Evolutionary conservation across 2,888 invertebrate genomes (phyloP), one percentile per base, ranked within the genome.

Genomic region (Plutella xylostella): DNA sequence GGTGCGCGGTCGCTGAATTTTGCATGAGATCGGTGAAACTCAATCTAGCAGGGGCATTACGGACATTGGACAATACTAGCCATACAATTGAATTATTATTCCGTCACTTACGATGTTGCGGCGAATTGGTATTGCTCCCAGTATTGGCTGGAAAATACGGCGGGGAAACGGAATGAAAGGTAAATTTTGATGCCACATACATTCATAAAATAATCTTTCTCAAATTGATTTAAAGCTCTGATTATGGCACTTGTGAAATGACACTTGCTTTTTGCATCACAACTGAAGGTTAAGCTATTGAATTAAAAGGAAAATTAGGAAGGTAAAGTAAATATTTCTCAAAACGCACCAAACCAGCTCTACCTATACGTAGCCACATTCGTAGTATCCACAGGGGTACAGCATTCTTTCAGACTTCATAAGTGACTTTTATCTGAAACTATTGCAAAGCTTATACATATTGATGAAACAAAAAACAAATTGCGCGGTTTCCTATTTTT

Each of bases 1-100:
- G 68, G 68, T 61, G 62, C 53, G 60, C n/a, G n/a, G n/a, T n/a
- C 49, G 51, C 60, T 80, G 77, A 74, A 80, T 80, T 76, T 78
- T 80, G 71, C 66, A 79, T 79, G 76, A 78, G 71, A 53, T 60
- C 61, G 51, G 56, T 64, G 68, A 15, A 17, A n/a, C 15, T 4
- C 33, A 5, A 15, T 14, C 14, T 14, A 7, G 4, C 15, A 7
- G 33, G 14, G 31, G 3, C 15, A 14, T 15, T 33, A 14, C 5
- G 15, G 2, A 11, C 15, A 33, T 33, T 4, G 11, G 11, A 33
- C 15, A 33, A 7, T 14, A 2, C 31, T 2, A 3, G 14, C 15
- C 2, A 4, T 12, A 5, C 31, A 5, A 14, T 5, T 31, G 31
- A 15, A 11, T 2, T 31, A 1, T n/a, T n/a, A n/a, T n/a, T 5